Evolutionary conservation across 2,888 invertebrate genomes (phyloP), one percentile per base, ranked within the genome.

Genomic region (Drosophila paranaensis): DNA sequence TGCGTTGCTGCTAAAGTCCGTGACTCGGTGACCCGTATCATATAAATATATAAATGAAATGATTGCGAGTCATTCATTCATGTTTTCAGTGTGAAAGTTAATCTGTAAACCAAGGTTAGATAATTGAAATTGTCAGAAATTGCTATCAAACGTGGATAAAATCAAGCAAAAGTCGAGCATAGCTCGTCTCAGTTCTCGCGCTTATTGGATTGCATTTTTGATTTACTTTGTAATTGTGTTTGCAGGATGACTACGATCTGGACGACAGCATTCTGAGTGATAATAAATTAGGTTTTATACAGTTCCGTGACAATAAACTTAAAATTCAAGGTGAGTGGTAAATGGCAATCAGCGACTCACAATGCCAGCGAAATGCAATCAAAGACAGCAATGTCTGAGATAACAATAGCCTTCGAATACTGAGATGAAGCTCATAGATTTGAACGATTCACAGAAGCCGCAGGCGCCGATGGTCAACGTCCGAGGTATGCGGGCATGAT

Each of bases 231-330:
- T 45, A 39, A 55, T 45, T 35, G 20, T 55, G n/a, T 42, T 90
- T 89, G 14, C 82, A 93, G 92, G 93, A 93, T 48, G 93, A 93
- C 80, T 93, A 93, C 70, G 92, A 92, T 84, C 88, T 92, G 67
- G 93, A 93, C 76, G 91, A 89, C 73, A 91, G 90, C 79, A 78
- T 93, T 81, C 77, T 92, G 85, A 90, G 90, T 90, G 92, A 93
- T 91, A 93, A 91, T 91, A 92, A 93, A 89, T 90, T 93, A 85
- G 92, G 91, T 85, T 92, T 92, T 85, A 89, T 92, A 83, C 92
- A 92, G 81, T 91, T 92, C 88, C 92, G 90, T 79, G 92, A 92
- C 90, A 92, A 92, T 91, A 92, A 92, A 90, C 82, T 92, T 84
- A 92, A 92, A 90, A 88, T 92, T 88, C 91, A 92, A 88, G 92